Conservation (phyloP, 1,140 invertebrate species). For the Habropoda laboriosa region DNA sequence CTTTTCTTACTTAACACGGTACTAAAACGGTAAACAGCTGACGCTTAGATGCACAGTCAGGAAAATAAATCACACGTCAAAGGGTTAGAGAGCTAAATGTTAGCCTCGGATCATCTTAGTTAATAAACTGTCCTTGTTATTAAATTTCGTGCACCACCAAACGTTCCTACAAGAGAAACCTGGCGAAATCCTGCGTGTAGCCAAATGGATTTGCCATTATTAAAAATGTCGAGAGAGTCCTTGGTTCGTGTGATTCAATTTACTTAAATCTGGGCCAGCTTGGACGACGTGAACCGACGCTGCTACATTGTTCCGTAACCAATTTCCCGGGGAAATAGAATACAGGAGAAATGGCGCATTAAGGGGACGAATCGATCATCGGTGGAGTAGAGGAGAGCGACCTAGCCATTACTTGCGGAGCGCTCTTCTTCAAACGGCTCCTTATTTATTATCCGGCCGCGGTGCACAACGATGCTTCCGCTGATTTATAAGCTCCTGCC, state of each 20-base stretch:
- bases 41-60: too few relatives aligned
- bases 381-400: neutral
- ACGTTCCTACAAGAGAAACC: too few relatives aligned
- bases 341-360: conserved; percentile 42
- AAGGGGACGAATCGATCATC: conserved; percentile 43
- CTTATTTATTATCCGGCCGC: conserved; percentile 24
- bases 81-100: too few relatives aligned
- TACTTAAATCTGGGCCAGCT: conserved; percentile 15
- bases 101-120: too few relatives aligned
- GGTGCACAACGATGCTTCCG: neutral
- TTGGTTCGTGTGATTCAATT: conserved; percentile 27
- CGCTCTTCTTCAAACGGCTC: neutral
- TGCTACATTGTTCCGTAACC: conserved; percentile 13
- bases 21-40: too few relatives aligned
- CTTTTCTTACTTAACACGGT: too few relatives aligned
- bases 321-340: conserved; percentile 30
- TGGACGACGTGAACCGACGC: neutral
- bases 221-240: conserved; percentile 36
- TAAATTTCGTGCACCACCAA: too few relatives aligned
- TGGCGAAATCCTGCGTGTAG: too few relatives aligned
- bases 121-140: too few relatives aligned
- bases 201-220: conserved; percentile 45
- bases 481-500: conserved; percentile 16
- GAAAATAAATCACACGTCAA: too few relatives aligned
- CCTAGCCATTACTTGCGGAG: conserved; percentile 1